phyloP scores from a whole-genome alignment of 2,113 vertebrate species.

The Pollimyrus isidori region DNA sequence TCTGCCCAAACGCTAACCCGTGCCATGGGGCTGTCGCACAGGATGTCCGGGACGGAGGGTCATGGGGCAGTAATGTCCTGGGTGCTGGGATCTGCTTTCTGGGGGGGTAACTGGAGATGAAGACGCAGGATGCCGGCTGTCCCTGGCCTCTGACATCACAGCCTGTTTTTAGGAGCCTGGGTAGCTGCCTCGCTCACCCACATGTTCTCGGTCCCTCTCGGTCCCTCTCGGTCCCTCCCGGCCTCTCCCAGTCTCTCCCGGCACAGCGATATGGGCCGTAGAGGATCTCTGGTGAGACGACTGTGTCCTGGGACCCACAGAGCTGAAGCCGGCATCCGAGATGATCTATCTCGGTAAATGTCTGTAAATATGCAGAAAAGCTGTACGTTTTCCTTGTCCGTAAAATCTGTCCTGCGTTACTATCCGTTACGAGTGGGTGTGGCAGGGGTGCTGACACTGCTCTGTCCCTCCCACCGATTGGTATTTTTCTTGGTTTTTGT shows the following conservation, averaged over 20 bases:
- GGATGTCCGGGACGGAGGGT: too few species aligned
- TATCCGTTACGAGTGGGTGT: not conserved
- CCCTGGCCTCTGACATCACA: not conserved
- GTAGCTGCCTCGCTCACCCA: not conserved
- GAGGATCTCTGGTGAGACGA: not conserved
- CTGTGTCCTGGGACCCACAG: not conserved
- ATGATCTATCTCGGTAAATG: not conserved
- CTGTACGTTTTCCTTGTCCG: not conserved
- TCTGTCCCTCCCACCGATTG: not conserved
- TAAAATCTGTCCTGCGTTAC: not conserved
- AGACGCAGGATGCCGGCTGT: not conserved
- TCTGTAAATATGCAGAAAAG: not conserved
- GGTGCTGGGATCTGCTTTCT: not conserved
- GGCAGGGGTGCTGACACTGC: not conserved
- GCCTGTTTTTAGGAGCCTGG: not conserved
- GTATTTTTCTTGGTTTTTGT: not conserved
- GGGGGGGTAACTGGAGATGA: not conserved
- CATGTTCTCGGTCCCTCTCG: not conserved
- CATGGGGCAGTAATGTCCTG: not conserved
- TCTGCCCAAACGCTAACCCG: not conserved
- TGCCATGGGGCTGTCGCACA: not conserved
- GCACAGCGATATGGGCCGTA: not conserved
- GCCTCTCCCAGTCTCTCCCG: too few species aligned
- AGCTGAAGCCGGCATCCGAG: not conserved
- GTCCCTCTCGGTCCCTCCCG: too few species aligned